Conservation (phyloP, 2,888 invertebrate genomes). For the Folsomia candida region DNA sequence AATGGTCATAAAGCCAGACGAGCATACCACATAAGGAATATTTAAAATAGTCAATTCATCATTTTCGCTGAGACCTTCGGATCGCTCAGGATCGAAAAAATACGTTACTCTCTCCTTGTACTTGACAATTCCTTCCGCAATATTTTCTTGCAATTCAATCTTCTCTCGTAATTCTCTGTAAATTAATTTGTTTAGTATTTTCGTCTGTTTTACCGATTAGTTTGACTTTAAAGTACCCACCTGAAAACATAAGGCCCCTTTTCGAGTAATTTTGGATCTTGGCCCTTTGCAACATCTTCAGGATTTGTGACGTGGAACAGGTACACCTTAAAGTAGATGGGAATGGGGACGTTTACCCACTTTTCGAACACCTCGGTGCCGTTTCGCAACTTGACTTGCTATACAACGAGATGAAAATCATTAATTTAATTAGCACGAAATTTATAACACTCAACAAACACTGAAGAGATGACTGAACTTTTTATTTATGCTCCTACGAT, state of each 20-base stretch:
- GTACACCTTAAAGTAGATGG: constrained; percentile 24
- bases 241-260: constrained; percentile 42
- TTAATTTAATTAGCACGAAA: no score
- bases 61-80: constrained; percentile 3
- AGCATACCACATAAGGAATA: constrained; percentile 34
- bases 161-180: constrained; percentile 12
- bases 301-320: constrained; percentile 32
- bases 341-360: constrained; percentile 43
- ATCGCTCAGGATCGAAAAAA: constrained; percentile 22
- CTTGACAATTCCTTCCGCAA: background rate
- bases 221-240: constrained; percentile 15
- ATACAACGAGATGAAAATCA: no score
- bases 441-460: background rate
- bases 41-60: constrained; percentile 31
- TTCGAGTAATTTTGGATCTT: constrained; percentile 24
- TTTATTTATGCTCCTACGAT: no score
- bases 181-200: no score
- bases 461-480: no score
- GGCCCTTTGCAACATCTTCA: background rate
- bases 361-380: constrained; percentile 31
- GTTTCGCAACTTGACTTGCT: constrained; percentile 4
- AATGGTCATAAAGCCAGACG: background rate
- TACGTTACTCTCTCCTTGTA: constrained; percentile 26
- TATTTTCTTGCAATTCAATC: background rate
- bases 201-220: no score